These are phyloP conservation scores for Sebastolobus alascanus DNA, from an alignment of 2,797 vertebrate species.

Conservation along the genomic window DNA sequence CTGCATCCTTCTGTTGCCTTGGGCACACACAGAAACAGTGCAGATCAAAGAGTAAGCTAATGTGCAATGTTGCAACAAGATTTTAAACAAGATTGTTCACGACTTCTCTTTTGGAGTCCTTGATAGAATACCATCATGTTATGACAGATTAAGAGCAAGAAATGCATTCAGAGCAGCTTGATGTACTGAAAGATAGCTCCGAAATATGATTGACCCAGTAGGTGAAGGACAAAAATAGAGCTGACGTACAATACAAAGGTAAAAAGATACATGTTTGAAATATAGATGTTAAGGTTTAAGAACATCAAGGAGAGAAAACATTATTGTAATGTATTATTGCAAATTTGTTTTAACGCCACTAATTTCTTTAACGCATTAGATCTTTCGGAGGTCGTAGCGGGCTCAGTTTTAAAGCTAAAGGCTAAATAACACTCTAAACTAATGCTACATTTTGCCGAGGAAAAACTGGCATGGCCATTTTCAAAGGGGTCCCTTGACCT, in stretches of 20 bases:
- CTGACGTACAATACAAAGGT: background rate
- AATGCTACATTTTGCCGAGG: too few relatives aligned
- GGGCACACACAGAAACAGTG: constrained; percentile 48
- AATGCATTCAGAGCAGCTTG: constrained; percentile 16
- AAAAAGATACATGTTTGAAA: constrained; percentile 7
- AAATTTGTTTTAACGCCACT: too few relatives aligned
- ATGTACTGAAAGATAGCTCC: background rate
- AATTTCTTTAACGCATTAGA: too few relatives aligned
- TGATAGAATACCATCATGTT: constrained; percentile 37
- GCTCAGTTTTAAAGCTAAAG: too few relatives aligned
- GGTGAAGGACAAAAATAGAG: constrained; percentile 10
- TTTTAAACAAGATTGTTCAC: constrained; percentile 71
- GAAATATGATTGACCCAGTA: constrained; percentile 3
- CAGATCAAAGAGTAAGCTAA: constrained; percentile 63
- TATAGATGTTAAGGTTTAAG: constrained; percentile 9
- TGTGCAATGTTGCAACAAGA: constrained; percentile 65
- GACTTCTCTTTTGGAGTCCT: constrained; percentile 58
- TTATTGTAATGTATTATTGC: background rate
- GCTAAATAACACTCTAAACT: too few relatives aligned
- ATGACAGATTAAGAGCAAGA: constrained; percentile 31
- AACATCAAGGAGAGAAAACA: constrained; percentile 12
- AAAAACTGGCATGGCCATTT: too few relatives aligned
- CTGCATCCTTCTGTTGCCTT: constrained; percentile 54
- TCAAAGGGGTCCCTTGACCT: too few relatives aligned
- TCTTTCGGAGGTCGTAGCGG: too few relatives aligned